Base-by-base conservation (phyloP, 2,888 invertebrate genomes). In the Eledona agricola region DNA sequence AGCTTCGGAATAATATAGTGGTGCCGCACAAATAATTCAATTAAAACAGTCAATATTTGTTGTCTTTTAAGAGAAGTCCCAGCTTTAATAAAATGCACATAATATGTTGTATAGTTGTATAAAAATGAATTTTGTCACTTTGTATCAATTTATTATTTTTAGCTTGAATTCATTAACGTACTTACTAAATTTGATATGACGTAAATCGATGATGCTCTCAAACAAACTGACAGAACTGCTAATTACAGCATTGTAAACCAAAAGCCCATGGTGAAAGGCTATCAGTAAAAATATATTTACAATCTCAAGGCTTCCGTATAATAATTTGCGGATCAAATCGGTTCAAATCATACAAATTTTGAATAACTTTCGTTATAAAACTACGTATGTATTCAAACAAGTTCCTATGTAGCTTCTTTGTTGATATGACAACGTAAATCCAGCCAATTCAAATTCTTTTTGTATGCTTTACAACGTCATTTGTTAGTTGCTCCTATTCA, bases 81-180 rank as follows among this genome's bases (percentile, higher is more conserved):
- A 19, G 34, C 37, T 32, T 52, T 40, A 52, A 52, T 52, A 47
- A 47, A 52, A 47, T 52, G 29, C 47, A 29, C 40, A 40, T n/a
- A n/a, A n/a, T n/a, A n/a, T n/a, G n/a, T n/a, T n/a, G n/a, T n/a
- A 13, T 15, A 19, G 20, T 52, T 38, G 47, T 51, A 45, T 31
- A 52, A 52, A 52, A 52, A 52, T 47, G 40, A 38, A 51, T 51
- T 38, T 51, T 51, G 51, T 34, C 52, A 52, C 34, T 47, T 22
- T 46, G 45, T 47, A 52, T 46, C 47, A 52, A 47, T 47, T 52
- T 52, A 51, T 51, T 51, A 51, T 51, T 51, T 51, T 45, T 35
- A 43, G 51, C 34, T 43, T 51, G 51, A 51, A 51, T 51, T 51
- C 51, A 51, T 51, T 51, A 51, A 32, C 13, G 45, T 45, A 51